Percentiles rank a stretch among this genome's conserved stretches.
Conservation (phyloP, 2,113 vertebrate genomes). For the Gorilla gorilla region DNA sequence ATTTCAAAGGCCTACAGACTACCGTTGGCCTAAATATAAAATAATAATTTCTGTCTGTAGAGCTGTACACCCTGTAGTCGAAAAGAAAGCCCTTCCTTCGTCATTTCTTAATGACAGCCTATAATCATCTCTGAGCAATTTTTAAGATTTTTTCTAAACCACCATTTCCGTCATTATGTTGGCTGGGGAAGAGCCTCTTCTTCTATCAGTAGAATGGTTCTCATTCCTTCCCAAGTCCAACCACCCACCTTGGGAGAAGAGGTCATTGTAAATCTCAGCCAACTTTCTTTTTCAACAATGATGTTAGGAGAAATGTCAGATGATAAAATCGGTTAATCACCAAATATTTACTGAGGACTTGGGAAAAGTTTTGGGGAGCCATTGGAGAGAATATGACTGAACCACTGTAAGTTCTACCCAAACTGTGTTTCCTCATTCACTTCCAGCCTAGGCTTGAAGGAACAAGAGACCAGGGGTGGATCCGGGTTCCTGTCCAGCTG, state of each 20-base stretch:
- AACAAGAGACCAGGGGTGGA: not conserved
- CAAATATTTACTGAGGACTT: not conserved
- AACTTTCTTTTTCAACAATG: not conserved
- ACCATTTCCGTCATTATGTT: not conserved
- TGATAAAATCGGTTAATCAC: not conserved
- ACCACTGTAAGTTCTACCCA: not conserved
- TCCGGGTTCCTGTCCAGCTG: not conserved
- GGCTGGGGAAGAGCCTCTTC: not conserved
- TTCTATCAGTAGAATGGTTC: not conserved
- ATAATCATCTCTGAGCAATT: conserved; percentile 67
- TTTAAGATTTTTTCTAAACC: conserved; percentile 56
- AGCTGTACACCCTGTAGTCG: not conserved
- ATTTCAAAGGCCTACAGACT: conserved; percentile 60
- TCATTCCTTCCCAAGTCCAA: not conserved
- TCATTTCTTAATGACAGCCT: conserved; percentile 63
- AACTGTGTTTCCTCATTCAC: not conserved
- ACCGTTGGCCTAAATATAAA: conserved; percentile 54
- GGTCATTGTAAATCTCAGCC: not conserved
- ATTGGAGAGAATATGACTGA: not conserved
- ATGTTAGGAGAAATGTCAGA: not conserved
- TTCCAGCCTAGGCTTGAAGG: not conserved
- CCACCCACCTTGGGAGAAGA: conserved; percentile 35
- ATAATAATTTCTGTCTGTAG: conserved; percentile 70
- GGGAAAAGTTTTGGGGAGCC: not conserved
- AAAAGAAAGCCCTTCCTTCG: conserved; percentile 69